phyloP scores from a whole-genome alignment of 2,888 invertebrate species.

The Diabrotica balteata region DNA sequence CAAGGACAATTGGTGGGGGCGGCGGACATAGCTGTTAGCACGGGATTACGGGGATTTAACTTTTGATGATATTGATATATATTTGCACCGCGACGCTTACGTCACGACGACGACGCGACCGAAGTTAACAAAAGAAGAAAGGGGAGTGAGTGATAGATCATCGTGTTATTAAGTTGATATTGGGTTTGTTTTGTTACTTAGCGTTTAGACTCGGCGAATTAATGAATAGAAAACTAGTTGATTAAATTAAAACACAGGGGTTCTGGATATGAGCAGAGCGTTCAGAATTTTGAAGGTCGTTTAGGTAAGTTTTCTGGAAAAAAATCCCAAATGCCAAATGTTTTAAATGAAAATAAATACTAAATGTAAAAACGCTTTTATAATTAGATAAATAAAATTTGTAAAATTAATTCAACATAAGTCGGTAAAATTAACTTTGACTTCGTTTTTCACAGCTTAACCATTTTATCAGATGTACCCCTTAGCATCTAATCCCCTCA shows the following conservation, averaged over 20 bases:
- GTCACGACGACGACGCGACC: constrained; percentile 7
- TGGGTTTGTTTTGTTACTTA: constrained; percentile 7
- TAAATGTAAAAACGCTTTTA: too few relatives aligned
- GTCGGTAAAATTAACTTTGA: too few relatives aligned
- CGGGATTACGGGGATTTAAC: constrained; percentile 49
- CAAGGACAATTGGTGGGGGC: background rate
- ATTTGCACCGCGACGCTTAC: constrained; percentile 13
- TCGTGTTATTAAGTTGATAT: constrained; percentile 50
- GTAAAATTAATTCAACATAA: too few relatives aligned
- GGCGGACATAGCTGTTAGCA: constrained; percentile 48
- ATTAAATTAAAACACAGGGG: background rate
- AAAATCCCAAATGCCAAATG: too few relatives aligned
- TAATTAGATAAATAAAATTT: too few relatives aligned
- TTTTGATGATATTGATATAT: constrained; percentile 39
- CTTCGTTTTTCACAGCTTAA: too few relatives aligned
- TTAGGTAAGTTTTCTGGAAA: too few relatives aligned
- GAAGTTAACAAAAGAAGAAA: constrained; percentile 36
- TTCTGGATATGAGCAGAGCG: too few relatives aligned
- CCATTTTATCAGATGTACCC: too few relatives aligned
- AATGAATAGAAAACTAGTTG: background rate
- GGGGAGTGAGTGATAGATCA: constrained; percentile 45
- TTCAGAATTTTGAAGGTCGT: too few relatives aligned
- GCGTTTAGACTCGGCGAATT: background rate
- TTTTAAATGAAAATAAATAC: too few relatives aligned
- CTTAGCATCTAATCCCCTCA: too few relatives aligned